Evolutionary conservation across 2,797 vertebrate genomes (phyloP).

Genomic region (Limosa lapponica): DNA sequence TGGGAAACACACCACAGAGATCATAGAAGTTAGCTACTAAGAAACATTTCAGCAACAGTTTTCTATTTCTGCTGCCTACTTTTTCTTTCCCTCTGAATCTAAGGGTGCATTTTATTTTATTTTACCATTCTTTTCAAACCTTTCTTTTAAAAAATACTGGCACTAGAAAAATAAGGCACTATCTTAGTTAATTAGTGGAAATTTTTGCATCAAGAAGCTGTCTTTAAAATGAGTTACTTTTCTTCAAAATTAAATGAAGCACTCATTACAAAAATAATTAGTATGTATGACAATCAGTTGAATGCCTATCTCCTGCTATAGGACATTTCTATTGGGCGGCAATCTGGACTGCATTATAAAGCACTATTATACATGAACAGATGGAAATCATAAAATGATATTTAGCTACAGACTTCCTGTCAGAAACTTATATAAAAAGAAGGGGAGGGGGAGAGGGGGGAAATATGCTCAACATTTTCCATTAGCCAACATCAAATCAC

Average conservation of each 20-base stretch:
- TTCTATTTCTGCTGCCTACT: neutral
- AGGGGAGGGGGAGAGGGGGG: neutral
- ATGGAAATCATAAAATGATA: slow-evolving; percentile 80
- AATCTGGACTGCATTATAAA: slow-evolving; percentile 74
- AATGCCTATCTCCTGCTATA: slow-evolving; percentile 70
- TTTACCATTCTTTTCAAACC: neutral
- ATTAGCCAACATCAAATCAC: slow-evolving; percentile 67
- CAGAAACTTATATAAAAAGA: slow-evolving; percentile 74
- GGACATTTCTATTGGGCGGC: slow-evolving; percentile 68
- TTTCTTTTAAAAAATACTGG: neutral
- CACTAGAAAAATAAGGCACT: neutral
- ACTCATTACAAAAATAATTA: slow-evolving; percentile 73
- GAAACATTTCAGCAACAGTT: neutral
- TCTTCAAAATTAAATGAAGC: slow-evolving; percentile 70
- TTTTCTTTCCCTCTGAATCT: neutral
- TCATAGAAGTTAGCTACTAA: neutral
- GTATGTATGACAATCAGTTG: slow-evolving; percentile 70
- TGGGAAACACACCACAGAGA: neutral
- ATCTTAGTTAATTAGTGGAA: neutral
- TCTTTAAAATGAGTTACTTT: slow-evolving; percentile 51
- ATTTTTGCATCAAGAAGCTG: slow-evolving; percentile 47
- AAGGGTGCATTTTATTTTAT: neutral
- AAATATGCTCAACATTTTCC: slow-evolving; percentile 70
- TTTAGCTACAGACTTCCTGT: slow-evolving; percentile 79
- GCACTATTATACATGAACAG: slow-evolving; percentile 77